Evolutionary conservation across 2,888 invertebrate species (phyloP), one percentile per base, ranked within the genome.

Genomic region (Ophion costatus): DNA sequence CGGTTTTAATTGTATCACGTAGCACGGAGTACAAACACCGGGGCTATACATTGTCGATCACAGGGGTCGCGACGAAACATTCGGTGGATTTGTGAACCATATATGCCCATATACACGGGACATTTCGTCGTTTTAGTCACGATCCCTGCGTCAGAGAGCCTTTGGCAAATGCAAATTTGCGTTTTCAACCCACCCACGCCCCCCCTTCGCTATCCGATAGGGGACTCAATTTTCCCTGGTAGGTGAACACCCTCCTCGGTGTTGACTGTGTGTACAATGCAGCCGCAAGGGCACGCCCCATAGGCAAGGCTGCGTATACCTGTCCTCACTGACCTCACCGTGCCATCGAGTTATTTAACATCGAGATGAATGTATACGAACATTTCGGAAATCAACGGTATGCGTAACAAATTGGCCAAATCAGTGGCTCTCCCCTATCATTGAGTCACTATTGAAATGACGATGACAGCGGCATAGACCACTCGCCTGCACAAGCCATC

Each of bases 161-260:
- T 79, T 81, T 63, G 80, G 82, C 80, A 82, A 84, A 88, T 88
- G 88, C 70, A 87, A 88, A 88, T 88, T 86, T 80, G 86, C 83
- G 82, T 84, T 84, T 86, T 83, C 80, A 51, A 82, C 64, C 75
- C 56, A 79, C 81, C 85, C 29, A 14, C 57, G 75, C 78, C 76
- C 20, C 5, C 51, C 5, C 51, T 51, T 4, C 11, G 17, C 51
- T 51, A 51, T 14, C 51, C 3, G 5, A 17, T 51, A 3, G 51
- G 38, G 51, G 51, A 17, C 51, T 51, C 51, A 51, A 51, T 51
- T 51, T 51, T 51, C 67, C 22, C 64, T 67, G 29, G 61, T 33
- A 61, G 42, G 42, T 24, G 59, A 61, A 38, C 38, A n/a, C 67
- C 67, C 67, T 22, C 11, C 22, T 38, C 66, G 5, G 33, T 57